A percentile compares a stretch with the other conserved stretches of the same genome.
Conservation (phyloP, 2,888 invertebrate species). For the Patella caerulea region DNA sequence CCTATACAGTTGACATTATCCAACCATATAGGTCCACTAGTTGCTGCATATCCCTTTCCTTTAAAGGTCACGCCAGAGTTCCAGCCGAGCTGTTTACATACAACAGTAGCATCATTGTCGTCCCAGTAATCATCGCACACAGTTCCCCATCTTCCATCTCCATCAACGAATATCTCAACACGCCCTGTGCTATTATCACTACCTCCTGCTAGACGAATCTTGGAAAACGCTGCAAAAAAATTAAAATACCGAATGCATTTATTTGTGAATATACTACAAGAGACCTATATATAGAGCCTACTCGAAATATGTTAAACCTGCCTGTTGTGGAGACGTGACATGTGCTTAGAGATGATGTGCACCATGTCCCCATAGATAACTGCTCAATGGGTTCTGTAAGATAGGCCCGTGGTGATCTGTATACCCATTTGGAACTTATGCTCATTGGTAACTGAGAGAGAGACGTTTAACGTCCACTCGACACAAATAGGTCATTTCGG, state of each 20-base stretch:
- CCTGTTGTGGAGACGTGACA: no score
- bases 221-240: constrained; percentile 66
- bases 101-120: constrained; percentile 48
- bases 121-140: constrained; percentile 59
- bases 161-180: constrained; percentile 76
- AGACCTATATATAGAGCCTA: background rate
- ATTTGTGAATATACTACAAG: no score
- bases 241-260: background rate
- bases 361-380: no score
- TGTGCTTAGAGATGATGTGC: no score
- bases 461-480: no score
- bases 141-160: constrained; percentile 56
- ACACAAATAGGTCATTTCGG: no score
- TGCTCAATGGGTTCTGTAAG: no score
- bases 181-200: constrained; percentile 77
- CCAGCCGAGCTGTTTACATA: constrained; percentile 49
- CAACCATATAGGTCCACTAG: constrained; percentile 59
- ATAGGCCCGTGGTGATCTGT: no score
- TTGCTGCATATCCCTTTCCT: constrained; percentile 43
- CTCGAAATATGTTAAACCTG: no score
- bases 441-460: no score
- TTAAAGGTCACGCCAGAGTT: constrained; percentile 44
- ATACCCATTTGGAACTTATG: no score
- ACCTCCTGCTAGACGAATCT: constrained; percentile 78
- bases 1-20: constrained; percentile 55